These are phyloP conservation scores for Notarius lentiginosus DNA, from an alignment of 2,113 vertebrate species.

Conservation along the genomic window DNA sequence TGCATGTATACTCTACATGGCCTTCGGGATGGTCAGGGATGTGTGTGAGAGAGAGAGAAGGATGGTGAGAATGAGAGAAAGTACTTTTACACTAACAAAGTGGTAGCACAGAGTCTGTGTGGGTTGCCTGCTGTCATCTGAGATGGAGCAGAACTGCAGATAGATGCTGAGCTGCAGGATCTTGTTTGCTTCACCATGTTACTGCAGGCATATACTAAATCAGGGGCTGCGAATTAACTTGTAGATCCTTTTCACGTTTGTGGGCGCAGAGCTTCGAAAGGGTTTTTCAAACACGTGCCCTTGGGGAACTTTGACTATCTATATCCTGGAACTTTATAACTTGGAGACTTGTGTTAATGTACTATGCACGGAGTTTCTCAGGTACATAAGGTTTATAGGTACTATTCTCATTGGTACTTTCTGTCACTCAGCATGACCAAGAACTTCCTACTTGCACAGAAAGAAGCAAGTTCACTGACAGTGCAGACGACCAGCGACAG, in stretches of 20 bases:
- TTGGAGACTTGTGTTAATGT: background rate
- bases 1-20: background rate
- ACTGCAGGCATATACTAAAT: background rate
- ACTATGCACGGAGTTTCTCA: background rate
- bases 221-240: background rate
- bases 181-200: conserved; percentile 1
- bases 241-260: background rate
- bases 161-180: conserved; percentile 15
- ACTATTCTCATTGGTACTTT: background rate
- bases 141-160: background rate
- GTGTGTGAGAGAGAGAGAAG: background rate
- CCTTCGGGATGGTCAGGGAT: background rate
- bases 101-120: conserved; percentile 28
- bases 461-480: background rate
- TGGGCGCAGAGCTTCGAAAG: background rate
- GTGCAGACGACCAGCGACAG: background rate
- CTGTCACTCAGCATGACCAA: background rate
- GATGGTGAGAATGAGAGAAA: conserved; percentile 4
- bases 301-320: background rate
- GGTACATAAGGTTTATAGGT: background rate
- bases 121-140: conserved; percentile 21
- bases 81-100: conserved; percentile 28
- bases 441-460: background rate
- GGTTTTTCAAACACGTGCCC: background rate
- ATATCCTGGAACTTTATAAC: background rate